Evolutionary conservation across 2,113 vertebrate genomes (phyloP).

Genomic region (Erinaceus europaeus): DNA sequence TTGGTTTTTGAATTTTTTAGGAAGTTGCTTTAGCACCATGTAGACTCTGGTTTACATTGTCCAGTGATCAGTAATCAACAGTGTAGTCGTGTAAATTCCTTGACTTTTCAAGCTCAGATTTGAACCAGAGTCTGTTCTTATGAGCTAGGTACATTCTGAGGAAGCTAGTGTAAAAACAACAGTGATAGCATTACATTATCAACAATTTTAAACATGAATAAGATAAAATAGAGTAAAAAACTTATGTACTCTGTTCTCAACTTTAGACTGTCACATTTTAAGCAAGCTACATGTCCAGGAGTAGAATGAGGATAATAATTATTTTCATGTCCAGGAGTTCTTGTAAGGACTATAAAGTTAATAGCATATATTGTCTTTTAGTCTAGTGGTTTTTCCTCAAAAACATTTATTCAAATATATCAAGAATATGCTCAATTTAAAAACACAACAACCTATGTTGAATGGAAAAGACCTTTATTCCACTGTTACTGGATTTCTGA

Average conservation of each 20-base stretch:
- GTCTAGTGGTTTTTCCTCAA: too few species aligned
- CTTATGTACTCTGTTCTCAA: neutral
- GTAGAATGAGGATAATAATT: neutral
- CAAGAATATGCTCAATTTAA: neutral
- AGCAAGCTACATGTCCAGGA: neutral
- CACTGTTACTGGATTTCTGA: neutral
- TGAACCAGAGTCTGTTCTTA: neutral
- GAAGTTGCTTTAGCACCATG: neutral
- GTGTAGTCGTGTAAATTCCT: neutral
- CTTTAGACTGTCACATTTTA: neutral
- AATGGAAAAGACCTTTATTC: neutral
- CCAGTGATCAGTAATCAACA: neutral
- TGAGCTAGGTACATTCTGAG: neutral
- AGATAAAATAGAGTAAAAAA: neutral
- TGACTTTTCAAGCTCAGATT: neutral
- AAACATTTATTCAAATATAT: neutral
- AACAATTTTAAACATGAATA: neutral
- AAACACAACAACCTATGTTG: neutral
- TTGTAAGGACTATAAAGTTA: neutral
- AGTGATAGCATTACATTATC: neutral
- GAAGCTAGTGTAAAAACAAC: neutral
- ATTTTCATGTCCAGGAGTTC: neutral
- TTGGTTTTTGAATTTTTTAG: neutral
- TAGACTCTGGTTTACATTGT: neutral
- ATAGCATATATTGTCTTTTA: neutral